A percentile compares a stretch with the other conserved stretches of the same genome.
Conservation (phyloP, 2,888 invertebrate species). For the Cordylochernes scorpioides region DNA sequence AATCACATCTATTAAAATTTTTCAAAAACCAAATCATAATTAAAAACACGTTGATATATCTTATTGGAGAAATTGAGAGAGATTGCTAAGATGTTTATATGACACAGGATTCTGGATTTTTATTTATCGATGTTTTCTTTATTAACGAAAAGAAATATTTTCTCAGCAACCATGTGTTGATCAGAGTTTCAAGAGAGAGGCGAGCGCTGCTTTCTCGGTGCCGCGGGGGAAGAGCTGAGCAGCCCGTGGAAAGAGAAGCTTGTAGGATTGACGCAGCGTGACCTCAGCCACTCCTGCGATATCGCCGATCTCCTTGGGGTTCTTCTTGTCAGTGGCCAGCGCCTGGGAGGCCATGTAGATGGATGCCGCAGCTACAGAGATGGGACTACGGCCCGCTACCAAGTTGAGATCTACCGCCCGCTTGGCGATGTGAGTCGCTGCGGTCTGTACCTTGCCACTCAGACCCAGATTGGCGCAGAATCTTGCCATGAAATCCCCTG, state of each 20-base stretch:
- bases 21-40: too few relatives aligned
- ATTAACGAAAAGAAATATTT: too few relatives aligned
- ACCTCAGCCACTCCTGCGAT: conserved; percentile 95
- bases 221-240: conserved; percentile 77
- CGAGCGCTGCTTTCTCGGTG: too few relatives aligned
- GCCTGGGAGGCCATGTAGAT: conserved; percentile 99
- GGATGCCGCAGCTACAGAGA: conserved; percentile 93
- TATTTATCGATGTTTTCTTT: too few relatives aligned
- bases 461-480: conserved; percentile 76
- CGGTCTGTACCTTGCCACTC: conserved; percentile 36
- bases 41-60: too few relatives aligned
- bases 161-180: too few relatives aligned
- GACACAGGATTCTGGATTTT: too few relatives aligned
- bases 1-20: too few relatives aligned
- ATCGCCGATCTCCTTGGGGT: conserved; percentile 86
- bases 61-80: too few relatives aligned
- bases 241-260: conserved; percentile 83
- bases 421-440: conserved; percentile 84
- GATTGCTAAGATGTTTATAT: too few relatives aligned
- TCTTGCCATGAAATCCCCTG: conserved; percentile 72
- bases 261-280: conserved; percentile 87
- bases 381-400: conserved; percentile 88
- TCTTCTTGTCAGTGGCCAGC: conserved; percentile 68
- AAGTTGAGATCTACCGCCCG: conserved; percentile 90
- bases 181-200: too few relatives aligned